Evolutionary conservation across 2,113 vertebrate genomes (phyloP), one percentile per base, ranked within the genome.

Genomic region (Elephantulus edwardii): DNA sequence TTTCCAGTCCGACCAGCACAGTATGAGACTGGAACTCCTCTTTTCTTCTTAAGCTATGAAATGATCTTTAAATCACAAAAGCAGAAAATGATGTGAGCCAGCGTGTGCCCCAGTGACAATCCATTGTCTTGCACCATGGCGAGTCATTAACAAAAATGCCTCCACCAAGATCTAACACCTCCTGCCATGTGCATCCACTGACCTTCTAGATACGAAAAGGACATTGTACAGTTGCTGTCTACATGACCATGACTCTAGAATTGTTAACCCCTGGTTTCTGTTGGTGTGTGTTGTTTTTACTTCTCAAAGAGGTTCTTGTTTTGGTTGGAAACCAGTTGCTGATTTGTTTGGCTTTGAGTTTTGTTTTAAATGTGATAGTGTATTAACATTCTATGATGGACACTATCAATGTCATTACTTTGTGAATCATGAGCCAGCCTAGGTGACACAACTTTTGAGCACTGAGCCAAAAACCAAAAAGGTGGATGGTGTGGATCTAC

Each of bases 191-290:
- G n/a, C n/a, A n/a, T n/a, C n/a, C n/a, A 64, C 7, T 33, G 24
- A 9, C 44, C 54, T 71, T 42, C 46, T 6, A 52, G 46, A 30
- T n/a, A 48, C 48, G 33, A 74, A 74, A 28, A 58, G n/a, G 0
- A 0, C 0, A 0, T 0, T 8, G 20, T 1, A 44, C 44, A 58
- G 40, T 0, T 26, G 50, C 8, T 26, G 46, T 13, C 1, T 30
- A 2, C 28, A 17, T 19, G 8, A 42, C 9, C 1, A 8, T 42
- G 8, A 26, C 30, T 26, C 58, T 44, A 17, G 17, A n/a, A 46
- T 38, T 20, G 13, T 8, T 28, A 3, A 6, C 28, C 46, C 75
- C 6, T 3, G 35, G 16, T 4, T 40, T 74, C 30, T n/a, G 24
- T n/a, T 48, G 6, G 1, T 26, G 22, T 20, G 20, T 28, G 12